phyloP scores from a whole-genome alignment of 2,113 vertebrate species.

The Neogale vison region DNA sequence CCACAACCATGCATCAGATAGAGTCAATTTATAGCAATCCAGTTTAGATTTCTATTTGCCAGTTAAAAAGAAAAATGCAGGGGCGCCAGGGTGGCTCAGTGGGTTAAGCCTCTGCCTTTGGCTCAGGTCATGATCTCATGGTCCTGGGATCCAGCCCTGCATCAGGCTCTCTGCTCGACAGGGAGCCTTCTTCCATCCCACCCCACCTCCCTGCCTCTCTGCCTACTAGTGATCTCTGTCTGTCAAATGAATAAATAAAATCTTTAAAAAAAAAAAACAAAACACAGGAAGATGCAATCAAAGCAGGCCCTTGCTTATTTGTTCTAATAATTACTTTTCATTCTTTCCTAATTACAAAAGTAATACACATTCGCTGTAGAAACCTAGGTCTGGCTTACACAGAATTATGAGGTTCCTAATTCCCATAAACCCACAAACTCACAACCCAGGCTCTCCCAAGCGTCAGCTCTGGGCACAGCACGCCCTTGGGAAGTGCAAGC shows the following conservation, averaged over 20 bases:
- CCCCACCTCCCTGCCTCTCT: too few species aligned
- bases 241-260: too few species aligned
- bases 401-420: background rate
- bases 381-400: background rate
- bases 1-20: background rate
- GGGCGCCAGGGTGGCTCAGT: too few species aligned
- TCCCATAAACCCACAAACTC: background rate
- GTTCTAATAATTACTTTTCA: background rate
- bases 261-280: too few species aligned
- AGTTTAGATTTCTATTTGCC: background rate
- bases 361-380: background rate
- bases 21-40: background rate
- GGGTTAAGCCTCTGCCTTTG: too few species aligned
- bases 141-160: too few species aligned
- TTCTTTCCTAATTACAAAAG: background rate
- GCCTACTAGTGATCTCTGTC: too few species aligned
- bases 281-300: background rate
- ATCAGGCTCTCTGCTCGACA: too few species aligned
- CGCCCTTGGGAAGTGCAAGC: background rate
- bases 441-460: background rate
- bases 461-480: background rate
- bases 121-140: too few species aligned
- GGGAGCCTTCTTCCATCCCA: too few species aligned
- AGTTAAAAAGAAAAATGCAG: background rate
- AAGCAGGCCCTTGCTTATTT: background rate